phyloP scores from a whole-genome alignment of 2,888 invertebrate species.

The Melanostoma mellinum region DNA sequence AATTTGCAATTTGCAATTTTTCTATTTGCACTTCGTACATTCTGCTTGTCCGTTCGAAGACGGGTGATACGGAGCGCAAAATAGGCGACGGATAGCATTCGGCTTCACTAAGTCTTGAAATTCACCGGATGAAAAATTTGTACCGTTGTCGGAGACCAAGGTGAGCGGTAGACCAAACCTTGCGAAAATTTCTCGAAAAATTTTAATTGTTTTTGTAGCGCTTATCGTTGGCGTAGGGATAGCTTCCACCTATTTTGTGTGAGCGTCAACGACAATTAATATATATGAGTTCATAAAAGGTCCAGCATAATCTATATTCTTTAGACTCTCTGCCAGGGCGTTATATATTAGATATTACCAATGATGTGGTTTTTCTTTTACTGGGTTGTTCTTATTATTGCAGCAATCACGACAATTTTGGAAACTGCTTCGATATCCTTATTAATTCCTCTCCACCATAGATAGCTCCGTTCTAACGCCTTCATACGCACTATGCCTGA shows the following conservation, averaged over 20 bases:
- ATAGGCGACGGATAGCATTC: no score
- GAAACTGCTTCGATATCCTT: slow-evolving; percentile 39
- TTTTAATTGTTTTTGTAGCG: slow-evolving; percentile 23
- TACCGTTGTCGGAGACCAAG: slow-evolving; percentile 33
- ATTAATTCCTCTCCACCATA: slow-evolving; percentile 39
- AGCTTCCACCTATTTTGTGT: slow-evolving; percentile 51
- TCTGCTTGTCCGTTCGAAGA: slow-evolving; percentile 24
- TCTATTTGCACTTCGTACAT: slow-evolving; percentile 49
- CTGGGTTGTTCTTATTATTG: slow-evolving; percentile 1
- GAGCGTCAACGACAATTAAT: slow-evolving; percentile 41
- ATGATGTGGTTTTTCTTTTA: not conserved
- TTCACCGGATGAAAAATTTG: slow-evolving; percentile 33
- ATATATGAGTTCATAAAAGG: slow-evolving; percentile 44
- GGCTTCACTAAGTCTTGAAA: slow-evolving; percentile 22
- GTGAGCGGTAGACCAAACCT: slow-evolving; percentile 37
- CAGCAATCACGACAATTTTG: slow-evolving; percentile 12
- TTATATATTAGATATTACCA: not conserved
- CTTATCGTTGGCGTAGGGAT: slow-evolving; percentile 36
- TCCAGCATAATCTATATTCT: slow-evolving; percentile 30
- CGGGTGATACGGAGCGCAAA: not conserved
- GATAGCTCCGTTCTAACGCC: slow-evolving; percentile 37
- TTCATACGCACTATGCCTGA: slow-evolving; percentile 25
- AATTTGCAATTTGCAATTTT: no score
- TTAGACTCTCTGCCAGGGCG: slow-evolving; percentile 33
- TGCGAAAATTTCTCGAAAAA: slow-evolving; percentile 36